Evolutionary conservation across 1,140 invertebrate species (phyloP), one percentile per base, ranked within the genome.

Genomic region (Pseudomyrmex sp.): DNA sequence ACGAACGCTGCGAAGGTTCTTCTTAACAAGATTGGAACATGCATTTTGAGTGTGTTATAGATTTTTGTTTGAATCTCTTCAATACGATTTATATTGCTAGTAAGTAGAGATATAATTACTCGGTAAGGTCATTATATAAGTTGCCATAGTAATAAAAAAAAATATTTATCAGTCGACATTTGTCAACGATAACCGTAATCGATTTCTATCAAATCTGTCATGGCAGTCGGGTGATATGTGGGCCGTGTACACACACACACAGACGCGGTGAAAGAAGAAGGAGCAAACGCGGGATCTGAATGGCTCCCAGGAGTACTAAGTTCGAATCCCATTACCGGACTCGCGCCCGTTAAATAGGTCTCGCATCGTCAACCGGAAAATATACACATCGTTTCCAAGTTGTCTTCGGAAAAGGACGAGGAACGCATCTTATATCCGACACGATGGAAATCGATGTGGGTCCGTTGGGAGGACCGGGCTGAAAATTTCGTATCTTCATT

Each of bases 261-360:
- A 72, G 59, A 85, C 76, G 63, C 52, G 84, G 83, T 61, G 84
- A 85, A 86, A 89, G 82, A 87, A 88, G 82, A 87, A 79, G 75
- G 75, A 85, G 76, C 82, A 72, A 87, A 83, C 88, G 88, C 35
- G 35, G 35, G 87, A 88, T 88, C 88, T 85, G 90, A 91, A 93
- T 93, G 93, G 93, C 91, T 92, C 93, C 93, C 92, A 79, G 68
- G 93, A 92, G 94, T 90, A 86, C 83, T 80, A 83, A 92, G 92
- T 94, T 94, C 93, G 93, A 94, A 94, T 94, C 94, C 93, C 94
- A 94, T 94, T 94, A 94, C 94, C 93, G 93, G 93, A 94, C 93
- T 94, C 94, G 93, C 93, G 92, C 91, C 93, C 94, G 94, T 94
- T 94, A 94, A 94, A 94, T 94, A 94, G 94, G 94, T 94, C 91